phyloP scores from a whole-genome alignment of 2,888 invertebrate genomes.

The Eupithecia exiguata region DNA sequence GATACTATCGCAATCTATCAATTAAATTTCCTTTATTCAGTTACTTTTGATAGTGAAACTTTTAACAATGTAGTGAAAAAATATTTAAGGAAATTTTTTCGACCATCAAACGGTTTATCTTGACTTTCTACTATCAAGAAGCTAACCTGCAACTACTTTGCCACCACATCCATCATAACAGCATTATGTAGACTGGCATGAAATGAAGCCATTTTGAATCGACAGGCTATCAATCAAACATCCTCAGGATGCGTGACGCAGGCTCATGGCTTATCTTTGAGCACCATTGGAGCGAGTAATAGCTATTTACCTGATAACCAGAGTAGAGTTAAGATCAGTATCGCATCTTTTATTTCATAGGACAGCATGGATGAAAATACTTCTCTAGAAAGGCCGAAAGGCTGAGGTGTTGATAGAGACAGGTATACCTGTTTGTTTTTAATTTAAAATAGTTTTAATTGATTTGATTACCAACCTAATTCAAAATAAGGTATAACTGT shows the following conservation, averaged over 20 bases:
- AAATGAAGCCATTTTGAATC: constrained; percentile 72
- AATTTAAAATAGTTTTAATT: no score
- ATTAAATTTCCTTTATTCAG: no score
- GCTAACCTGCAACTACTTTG: constrained; percentile 16
- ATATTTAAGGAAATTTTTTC: neutral
- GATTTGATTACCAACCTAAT: no score
- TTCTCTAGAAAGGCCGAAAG: neutral
- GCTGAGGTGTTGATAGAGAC: neutral
- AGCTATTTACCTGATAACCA: constrained; percentile 77
- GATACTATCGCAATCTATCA: no score
- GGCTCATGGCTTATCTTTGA: constrained; percentile 73
- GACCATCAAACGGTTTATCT: neutral
- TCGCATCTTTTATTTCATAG: neutral
- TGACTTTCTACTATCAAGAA: constrained; percentile 1
- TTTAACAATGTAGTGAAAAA: neutral
- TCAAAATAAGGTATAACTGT: neutral
- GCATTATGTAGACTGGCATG: constrained; percentile 69
- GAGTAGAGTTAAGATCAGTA: constrained; percentile 32
- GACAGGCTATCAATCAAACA: constrained; percentile 74
- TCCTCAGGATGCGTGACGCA: constrained; percentile 48
- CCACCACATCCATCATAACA: constrained; percentile 52
- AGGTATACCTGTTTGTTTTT: no score
- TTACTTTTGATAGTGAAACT: no score
- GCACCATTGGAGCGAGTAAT: constrained; percentile 78
- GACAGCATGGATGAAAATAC: neutral